Percentiles rank a stretch among this genome's conserved stretches.
These are phyloP conservation scores for Emberiza fucata DNA, from an alignment of 2,113 vertebrate species.

Conservation along the genomic window DNA sequence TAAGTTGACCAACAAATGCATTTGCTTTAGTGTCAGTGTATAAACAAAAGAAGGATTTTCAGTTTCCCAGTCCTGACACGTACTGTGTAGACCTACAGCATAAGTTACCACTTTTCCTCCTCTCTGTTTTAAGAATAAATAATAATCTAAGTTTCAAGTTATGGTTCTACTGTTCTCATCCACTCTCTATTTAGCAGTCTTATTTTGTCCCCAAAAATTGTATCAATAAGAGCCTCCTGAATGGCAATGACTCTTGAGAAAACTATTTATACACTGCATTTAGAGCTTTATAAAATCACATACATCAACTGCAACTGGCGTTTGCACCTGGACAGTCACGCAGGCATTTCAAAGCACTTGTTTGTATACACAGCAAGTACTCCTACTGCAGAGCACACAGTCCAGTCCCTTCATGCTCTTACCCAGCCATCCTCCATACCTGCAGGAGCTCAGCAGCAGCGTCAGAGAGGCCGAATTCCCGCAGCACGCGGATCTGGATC, in stretches of 20 bases:
- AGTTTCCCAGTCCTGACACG: not conserved
- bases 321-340: not conserved
- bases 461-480: constrained; percentile 92
- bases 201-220: not conserved
- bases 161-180: not conserved
- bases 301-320: not conserved
- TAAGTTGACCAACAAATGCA: not conserved
- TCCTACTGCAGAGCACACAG: not conserved
- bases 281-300: not conserved
- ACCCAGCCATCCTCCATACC: constrained; percentile 61
- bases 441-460: constrained; percentile 93
- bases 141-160: not conserved
- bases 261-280: not conserved
- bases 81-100: not conserved
- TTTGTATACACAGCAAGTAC: not conserved
- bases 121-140: not conserved
- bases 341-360: not conserved
- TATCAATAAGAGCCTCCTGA: not conserved
- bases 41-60: not conserved
- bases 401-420: not conserved
- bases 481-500: constrained; percentile 93
- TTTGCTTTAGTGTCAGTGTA: not conserved
- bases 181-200: not conserved
- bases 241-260: not conserved
- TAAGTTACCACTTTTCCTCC: not conserved